Base-by-base conservation (phyloP, 2,888 invertebrate species). In the Tetramorium bicarinatum region DNA sequence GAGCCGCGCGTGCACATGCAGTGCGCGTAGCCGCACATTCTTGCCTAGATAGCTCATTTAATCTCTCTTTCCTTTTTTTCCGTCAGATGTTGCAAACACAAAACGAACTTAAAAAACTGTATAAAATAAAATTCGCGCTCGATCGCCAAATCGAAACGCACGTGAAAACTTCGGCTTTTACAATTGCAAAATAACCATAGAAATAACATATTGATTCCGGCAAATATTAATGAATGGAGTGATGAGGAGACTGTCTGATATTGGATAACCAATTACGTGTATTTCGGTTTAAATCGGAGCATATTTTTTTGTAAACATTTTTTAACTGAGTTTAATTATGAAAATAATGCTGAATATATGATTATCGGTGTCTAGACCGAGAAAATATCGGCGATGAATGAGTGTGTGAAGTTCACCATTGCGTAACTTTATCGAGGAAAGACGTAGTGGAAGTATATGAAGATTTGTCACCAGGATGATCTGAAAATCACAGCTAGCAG, bases 1-100 rank as follows among this genome's bases (percentile, higher is more conserved):
- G 74, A 83, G 67, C 76, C 85, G 88, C 80, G 87, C 83, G 74
- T 81, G 81, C 90, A 76, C 59, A 85, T 91, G 85, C 83, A 85
- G 83, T 87, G 74, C 76, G 76, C 61, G 72, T 47, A 61, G 61
- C 59, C 76, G 59, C 87, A 85, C 82, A 64, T 82, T 69, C 21
- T 59, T 47, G 71, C 18, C n/a, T 47, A 11, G 66, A 59, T 15
- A 59, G 11, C 25, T 72, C 18, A 44, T 21, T n/a, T 15, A 11
- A 41, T 62, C 29, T 76, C 11, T 52, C n/a, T 72, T 61, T 29
- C 44, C 34, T 13, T 38, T 56, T n/a, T 49, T 64, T 62, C 13
- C 41, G 54, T 13, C 34, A 83, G 18, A 15, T 11, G 6, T 64
- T 29, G 15, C 18, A 9, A 49, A 29, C 15, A 8, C 11, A n/a